phyloP scores from a whole-genome alignment of 1,140 invertebrate genomes.

The Drosophila prosaltans region DNA sequence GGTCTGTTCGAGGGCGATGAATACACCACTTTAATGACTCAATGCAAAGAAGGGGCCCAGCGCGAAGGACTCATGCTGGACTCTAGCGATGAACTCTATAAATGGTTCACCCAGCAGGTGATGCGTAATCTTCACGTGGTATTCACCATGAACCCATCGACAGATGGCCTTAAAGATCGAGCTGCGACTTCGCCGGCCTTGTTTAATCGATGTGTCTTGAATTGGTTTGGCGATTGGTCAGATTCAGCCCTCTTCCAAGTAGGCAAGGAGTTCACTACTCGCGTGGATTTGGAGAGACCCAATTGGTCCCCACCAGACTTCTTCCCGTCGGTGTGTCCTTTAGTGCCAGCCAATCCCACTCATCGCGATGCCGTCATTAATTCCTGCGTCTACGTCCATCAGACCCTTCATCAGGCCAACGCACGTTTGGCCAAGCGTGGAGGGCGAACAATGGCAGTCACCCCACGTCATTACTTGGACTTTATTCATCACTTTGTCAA shows the following conservation, averaged over 20 bases:
- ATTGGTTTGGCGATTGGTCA: constrained; percentile 99
- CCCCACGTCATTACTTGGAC: constrained; percentile 99
- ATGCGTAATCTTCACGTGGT: constrained; percentile 99
- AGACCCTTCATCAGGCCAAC: constrained; percentile 98
- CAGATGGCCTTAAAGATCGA: constrained; percentile 98
- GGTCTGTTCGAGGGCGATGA: constrained; percentile 97
- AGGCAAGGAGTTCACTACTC: constrained; percentile 93
- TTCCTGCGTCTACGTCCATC: constrained; percentile 99
- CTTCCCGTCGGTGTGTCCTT: constrained; percentile 93
- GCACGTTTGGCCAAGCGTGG: constrained; percentile 94
- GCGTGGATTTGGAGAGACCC: constrained; percentile 91
- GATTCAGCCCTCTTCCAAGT: constrained; percentile 97
- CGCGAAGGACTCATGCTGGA: constrained; percentile 99
- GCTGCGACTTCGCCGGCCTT: constrained; percentile 99
- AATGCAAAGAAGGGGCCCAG: constrained; percentile 99
- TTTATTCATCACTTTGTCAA: constrained; percentile 99
- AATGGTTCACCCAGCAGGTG: constrained; percentile 98
- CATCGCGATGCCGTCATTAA: constrained; percentile 98
- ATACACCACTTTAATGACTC: constrained; percentile 99
- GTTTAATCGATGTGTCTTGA: constrained; percentile 99
- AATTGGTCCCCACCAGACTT: constrained; percentile 93
- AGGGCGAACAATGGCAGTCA: constrained; percentile 97
- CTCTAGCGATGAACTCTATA: constrained; percentile 99
- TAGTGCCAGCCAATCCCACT: constrained; percentile 89
- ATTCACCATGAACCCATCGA: constrained; percentile 99